Percentiles rank a stretch among this genome's conserved stretches.
Conservation (phyloP, 2,888 invertebrate species). For the Himalopsyche kuldschensis region DNA sequence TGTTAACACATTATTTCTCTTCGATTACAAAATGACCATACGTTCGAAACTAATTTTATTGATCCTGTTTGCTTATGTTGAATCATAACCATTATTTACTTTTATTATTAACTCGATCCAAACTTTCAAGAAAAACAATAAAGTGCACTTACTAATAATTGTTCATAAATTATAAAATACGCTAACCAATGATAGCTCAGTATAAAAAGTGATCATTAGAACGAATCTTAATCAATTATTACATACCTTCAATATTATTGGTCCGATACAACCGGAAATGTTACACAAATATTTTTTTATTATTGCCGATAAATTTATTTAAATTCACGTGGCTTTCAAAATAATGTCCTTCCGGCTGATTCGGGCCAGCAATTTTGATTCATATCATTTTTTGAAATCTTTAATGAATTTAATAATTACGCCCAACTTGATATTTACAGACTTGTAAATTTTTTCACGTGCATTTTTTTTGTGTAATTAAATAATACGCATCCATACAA, state of each 20-base stretch:
- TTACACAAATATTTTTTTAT: background rate
- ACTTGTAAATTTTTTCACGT: background rate
- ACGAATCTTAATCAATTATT: background rate
- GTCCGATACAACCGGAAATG: background rate
- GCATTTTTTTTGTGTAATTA: background rate
- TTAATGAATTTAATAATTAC: background rate
- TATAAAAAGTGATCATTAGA: background rate
- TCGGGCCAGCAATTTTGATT: background rate
- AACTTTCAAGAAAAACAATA: background rate
- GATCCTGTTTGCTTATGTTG: background rate
- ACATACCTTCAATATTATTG: background rate
- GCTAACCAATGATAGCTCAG: background rate
- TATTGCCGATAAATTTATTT: background rate
- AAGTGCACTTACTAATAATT: background rate
- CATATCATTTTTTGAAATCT: background rate
- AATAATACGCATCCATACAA: background rate
- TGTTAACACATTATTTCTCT: conserved; percentile 1
- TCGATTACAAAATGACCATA: conserved; percentile 1
- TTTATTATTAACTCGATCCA: background rate
- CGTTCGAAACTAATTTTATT: background rate
- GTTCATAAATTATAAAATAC: background rate
- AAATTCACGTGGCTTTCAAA: background rate
- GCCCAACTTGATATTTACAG: background rate
- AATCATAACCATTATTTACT: background rate
- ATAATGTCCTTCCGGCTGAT: background rate